Evolutionary conservation across 2,797 vertebrate genomes (phyloP).

Genomic region (Malurus leucopterus): DNA sequence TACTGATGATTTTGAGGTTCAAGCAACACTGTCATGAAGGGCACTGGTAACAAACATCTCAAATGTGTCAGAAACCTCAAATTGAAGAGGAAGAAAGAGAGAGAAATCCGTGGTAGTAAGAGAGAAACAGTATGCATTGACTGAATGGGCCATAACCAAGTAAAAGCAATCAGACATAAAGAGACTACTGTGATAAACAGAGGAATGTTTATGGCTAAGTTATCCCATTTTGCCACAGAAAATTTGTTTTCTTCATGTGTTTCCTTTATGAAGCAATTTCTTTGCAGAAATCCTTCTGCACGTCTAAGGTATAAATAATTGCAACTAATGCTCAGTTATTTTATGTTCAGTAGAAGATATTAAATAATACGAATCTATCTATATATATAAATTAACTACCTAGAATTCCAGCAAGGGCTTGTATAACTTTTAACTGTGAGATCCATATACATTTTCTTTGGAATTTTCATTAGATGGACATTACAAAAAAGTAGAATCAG

Average conservation of each 20-base stretch:
- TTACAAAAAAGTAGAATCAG: background rate
- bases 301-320: background rate
- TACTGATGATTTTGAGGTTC: background rate
- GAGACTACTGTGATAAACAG: background rate
- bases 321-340: background rate
- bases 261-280: background rate
- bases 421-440: background rate
- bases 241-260: background rate
- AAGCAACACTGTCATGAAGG: background rate
- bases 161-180: background rate
- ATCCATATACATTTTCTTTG: background rate
- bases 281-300: background rate
- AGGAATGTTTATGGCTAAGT: background rate
- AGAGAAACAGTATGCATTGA: background rate
- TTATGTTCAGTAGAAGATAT: background rate
- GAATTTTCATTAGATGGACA: background rate
- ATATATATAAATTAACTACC: background rate
- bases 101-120: background rate
- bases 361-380: background rate
- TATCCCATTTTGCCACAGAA: background rate
- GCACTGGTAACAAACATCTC: background rate
- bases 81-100: background rate
- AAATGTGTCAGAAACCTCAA: background rate
- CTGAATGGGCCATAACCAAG: background rate
- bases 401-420: background rate